Evolutionary conservation across 2,797 vertebrate genomes (phyloP).

Genomic region (Falco berigora): DNA sequence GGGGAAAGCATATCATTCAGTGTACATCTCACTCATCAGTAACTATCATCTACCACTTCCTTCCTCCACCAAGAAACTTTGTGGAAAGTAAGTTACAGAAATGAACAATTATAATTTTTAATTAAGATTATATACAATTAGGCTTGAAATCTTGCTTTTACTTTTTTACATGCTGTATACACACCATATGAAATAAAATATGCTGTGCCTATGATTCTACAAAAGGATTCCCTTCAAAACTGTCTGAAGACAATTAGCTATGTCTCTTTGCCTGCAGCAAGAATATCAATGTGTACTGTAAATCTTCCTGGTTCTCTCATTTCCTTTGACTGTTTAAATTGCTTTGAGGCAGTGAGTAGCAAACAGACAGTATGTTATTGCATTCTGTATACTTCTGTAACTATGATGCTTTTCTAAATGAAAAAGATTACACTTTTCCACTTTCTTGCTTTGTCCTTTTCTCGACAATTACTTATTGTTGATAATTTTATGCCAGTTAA

Average conservation of each 20-base stretch:
- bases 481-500: neutral
- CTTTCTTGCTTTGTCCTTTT: neutral
- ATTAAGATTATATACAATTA: neutral
- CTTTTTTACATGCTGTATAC: neutral
- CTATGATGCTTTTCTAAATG: neutral
- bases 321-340: slow-evolving; percentile 1
- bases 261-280: neutral
- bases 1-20: neutral
- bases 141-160: neutral
- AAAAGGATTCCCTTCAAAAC: neutral
- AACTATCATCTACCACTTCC: neutral
- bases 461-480: neutral
- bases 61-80: neutral
- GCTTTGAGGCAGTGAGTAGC: neutral
- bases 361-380: neutral
- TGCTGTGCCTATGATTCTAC: neutral
- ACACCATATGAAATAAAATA: neutral
- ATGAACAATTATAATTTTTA: neutral
- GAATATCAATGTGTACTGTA: neutral
- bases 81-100: neutral
- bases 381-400: neutral
- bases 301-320: neutral
- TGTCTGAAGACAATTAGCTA: neutral
- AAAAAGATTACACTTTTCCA: neutral
- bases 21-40: neutral